phyloP scores from a whole-genome alignment of 2,797 vertebrate genomes.

The Picus viridis region DNA sequence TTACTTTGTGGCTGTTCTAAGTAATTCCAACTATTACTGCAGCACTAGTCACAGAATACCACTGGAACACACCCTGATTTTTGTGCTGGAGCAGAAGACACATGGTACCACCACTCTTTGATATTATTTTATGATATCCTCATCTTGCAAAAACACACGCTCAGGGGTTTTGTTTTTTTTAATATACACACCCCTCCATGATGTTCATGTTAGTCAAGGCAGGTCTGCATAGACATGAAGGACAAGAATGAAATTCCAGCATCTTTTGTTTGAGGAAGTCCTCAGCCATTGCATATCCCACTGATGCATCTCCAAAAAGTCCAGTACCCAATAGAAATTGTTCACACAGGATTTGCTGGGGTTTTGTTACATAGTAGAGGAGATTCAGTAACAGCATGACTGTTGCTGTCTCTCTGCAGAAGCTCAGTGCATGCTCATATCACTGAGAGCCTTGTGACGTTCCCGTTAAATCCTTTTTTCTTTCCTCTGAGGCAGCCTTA shows the following conservation, averaged over 20 bases:
- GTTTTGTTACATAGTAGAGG: not conserved
- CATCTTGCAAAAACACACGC: not conserved
- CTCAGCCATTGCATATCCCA: not conserved
- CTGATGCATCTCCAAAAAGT: not conserved
- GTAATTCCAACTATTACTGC: not conserved
- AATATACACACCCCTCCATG: not conserved
- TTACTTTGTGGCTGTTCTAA: not conserved
- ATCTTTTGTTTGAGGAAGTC: not conserved
- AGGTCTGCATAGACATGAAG: not conserved
- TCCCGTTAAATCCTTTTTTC: not conserved
- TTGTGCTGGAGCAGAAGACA: not conserved
- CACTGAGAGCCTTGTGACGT: not conserved
- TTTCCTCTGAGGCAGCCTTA: not conserved
- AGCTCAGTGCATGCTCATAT: not conserved
- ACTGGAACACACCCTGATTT: not conserved
- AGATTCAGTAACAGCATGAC: not conserved
- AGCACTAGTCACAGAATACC: not conserved
- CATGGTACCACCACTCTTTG: not conserved
- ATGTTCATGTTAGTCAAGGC: not conserved
- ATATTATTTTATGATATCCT: not conserved
- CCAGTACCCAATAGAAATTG: not conserved
- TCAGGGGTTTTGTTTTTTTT: not conserved
- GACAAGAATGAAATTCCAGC: not conserved
- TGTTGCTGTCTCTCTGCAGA: not conserved
- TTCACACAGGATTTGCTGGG: not conserved